These are phyloP conservation scores for Opisthocomus hoazin DNA, from an alignment of 2,113 vertebrate genomes.

Conservation along the genomic window DNA sequence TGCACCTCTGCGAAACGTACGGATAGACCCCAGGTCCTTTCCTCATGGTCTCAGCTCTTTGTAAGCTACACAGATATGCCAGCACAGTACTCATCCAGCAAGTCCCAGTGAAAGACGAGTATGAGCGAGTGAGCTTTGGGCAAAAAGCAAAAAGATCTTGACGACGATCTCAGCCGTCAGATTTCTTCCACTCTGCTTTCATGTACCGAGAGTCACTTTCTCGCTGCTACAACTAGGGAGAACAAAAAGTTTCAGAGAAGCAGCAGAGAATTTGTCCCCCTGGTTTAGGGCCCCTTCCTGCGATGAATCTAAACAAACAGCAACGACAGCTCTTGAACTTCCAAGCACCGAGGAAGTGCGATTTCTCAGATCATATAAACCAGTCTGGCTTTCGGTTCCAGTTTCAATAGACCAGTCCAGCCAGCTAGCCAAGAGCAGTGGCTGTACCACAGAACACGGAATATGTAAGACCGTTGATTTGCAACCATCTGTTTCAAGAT, in stretches of 20 bases:
- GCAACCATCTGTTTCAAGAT: not conserved
- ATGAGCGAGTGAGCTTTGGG: not conserved
- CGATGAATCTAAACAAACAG: not conserved
- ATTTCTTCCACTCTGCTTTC: not conserved
- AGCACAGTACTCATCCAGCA: not conserved
- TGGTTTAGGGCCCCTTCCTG: not conserved
- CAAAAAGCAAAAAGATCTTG: not conserved
- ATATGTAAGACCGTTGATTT: not conserved
- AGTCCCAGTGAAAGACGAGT: not conserved
- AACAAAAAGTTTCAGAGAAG: not conserved
- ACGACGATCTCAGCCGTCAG: not conserved
- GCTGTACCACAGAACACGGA: not conserved
- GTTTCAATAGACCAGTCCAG: not conserved
- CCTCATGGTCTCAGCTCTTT: not conserved
- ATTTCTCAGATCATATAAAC: not conserved
- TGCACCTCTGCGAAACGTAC: not conserved
- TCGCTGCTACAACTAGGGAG: not conserved
- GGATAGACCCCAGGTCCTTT: not conserved
- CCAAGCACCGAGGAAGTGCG: not conserved
- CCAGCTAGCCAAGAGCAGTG: not conserved
- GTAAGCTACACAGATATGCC: not conserved
- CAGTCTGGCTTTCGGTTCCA: not conserved
- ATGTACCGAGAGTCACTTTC: not conserved
- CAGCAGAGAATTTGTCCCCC: not conserved
- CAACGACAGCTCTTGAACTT: not conserved